phyloP scores from a whole-genome alignment of 2,113 vertebrate genomes.

The Pterocles orientalis region DNA sequence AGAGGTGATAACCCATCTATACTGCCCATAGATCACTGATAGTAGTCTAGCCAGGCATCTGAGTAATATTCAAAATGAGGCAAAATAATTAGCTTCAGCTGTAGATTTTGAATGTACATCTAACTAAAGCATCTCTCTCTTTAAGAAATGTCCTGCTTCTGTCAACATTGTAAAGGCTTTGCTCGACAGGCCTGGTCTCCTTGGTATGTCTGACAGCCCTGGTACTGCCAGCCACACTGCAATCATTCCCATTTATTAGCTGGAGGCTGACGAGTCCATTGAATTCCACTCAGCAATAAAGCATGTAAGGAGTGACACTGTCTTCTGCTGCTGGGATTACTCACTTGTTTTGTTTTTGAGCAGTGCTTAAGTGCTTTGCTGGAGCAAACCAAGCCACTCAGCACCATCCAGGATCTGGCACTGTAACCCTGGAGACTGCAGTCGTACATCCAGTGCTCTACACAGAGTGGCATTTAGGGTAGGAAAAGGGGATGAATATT shows the following conservation, averaged over 20 bases:
- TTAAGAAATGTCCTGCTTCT: not conserved
- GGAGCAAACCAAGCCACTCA: not conserved
- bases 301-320: not conserved
- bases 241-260: not conserved
- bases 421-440: not conserved
- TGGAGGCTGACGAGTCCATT: constrained; percentile 7
- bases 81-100: constrained; percentile 49
- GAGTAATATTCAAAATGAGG: constrained; percentile 25
- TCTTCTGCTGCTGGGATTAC: constrained; percentile 41
- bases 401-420: not conserved
- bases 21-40: not conserved
- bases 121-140: not conserved
- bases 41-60: not conserved
- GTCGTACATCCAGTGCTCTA: not conserved
- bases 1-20: constrained; percentile 30
- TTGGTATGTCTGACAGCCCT: not conserved
- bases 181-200: not conserved
- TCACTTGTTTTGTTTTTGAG: not conserved
- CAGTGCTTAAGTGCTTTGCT: not conserved
- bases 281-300: constrained; percentile 48
- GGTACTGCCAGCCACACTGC: not conserved
- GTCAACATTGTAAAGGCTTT: not conserved
- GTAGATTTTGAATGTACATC: not conserved
- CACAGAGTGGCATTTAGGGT: not conserved
- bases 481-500: not conserved